Conservation (phyloP, 2,113 vertebrate genomes). For the Perca fluviatilis region DNA sequence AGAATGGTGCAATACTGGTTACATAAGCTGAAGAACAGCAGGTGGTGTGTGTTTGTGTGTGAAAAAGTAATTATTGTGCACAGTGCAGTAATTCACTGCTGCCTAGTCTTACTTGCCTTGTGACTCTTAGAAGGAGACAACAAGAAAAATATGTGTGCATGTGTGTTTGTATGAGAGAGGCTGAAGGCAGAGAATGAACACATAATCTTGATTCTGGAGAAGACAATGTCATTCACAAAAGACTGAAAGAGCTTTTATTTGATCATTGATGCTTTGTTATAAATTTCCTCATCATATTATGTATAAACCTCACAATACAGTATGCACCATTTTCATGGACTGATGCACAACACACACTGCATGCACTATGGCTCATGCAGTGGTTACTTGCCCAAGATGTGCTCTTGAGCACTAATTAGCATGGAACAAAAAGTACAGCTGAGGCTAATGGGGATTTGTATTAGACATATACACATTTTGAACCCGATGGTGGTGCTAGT, state of each 20-base stretch:
- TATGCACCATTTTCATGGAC: not conserved
- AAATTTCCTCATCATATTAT: not conserved
- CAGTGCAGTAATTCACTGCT: constrained; percentile 10
- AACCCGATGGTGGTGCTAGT: not conserved
- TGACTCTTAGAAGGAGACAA: not conserved
- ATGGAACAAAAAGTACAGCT: not conserved
- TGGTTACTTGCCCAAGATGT: not conserved
- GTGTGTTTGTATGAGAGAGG: not conserved
- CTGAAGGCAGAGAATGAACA: not conserved
- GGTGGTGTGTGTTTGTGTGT: not conserved
- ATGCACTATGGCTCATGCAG: not conserved
- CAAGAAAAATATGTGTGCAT: not conserved
- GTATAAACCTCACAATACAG: not conserved
- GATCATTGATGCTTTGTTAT: not conserved
- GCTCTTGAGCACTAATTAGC: not conserved
- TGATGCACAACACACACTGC: not conserved
- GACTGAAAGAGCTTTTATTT: not conserved
- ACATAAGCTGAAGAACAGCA: constrained; percentile 9
- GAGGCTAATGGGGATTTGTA: not conserved
- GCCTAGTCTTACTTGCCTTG: constrained; percentile 8
- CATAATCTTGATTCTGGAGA: not conserved
- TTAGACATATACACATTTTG: not conserved
- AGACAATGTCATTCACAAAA: not conserved
- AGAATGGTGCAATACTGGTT: constrained; percentile 16
- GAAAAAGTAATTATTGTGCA: constrained; percentile 6